These are phyloP conservation scores for Drosophila nebulosa DNA, from an alignment of 1,140 invertebrate genomes.

Conservation along the genomic window DNA sequence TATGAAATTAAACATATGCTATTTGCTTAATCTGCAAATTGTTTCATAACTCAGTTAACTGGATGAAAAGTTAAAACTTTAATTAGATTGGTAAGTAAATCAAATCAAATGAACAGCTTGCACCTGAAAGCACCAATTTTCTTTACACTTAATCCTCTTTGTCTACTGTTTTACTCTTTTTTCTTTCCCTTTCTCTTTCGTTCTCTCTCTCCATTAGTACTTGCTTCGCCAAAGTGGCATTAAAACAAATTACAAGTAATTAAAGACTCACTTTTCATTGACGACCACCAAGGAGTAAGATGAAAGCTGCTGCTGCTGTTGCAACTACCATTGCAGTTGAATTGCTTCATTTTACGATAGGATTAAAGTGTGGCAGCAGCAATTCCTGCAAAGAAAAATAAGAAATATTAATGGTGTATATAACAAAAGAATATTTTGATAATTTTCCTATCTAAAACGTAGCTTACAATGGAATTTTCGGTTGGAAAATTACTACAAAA, in stretches of 20 bases:
- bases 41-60: constrained; percentile 71
- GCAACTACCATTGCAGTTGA: background rate
- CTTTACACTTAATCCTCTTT: constrained; percentile 13
- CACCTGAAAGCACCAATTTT: constrained; percentile 12
- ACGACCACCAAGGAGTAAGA: constrained; percentile 17
- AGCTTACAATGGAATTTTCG: too few relatives aligned
- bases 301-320: background rate
- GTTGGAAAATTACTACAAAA: too few relatives aligned
- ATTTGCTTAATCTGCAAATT: constrained; percentile 32
- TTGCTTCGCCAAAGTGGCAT: constrained; percentile 66
- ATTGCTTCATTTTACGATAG: background rate
- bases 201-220: constrained; percentile 10
- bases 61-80: constrained; percentile 59
- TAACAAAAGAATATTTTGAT: too few relatives aligned
- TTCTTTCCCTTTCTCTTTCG: constrained; percentile 8
- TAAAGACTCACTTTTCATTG: constrained; percentile 62
- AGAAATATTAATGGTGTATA: background rate
- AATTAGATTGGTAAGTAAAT: constrained; percentile 70
- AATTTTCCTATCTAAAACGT: too few relatives aligned
- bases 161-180: background rate
- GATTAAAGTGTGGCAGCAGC: background rate
- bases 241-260: constrained; percentile 79
- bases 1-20: background rate
- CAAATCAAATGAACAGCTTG: constrained; percentile 67
- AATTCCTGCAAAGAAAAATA: background rate